phyloP scores from a whole-genome alignment of 1,140 invertebrate species.

The Paracyclopina nana region DNA sequence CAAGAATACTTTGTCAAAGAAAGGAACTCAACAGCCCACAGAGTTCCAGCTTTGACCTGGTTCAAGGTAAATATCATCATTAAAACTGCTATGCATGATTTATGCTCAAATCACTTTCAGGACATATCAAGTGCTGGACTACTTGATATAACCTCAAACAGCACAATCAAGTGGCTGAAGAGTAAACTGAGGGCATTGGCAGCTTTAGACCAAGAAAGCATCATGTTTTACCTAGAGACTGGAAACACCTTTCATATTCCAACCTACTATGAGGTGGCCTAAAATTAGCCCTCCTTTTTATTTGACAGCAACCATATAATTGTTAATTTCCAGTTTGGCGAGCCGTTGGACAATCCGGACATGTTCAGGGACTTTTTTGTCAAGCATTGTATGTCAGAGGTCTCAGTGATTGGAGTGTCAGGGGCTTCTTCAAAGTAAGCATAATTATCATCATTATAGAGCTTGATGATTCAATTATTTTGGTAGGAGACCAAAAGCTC shows the following conservation, averaged over 20 bases:
- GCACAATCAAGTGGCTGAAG: conserved; percentile 3
- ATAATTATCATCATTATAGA: background rate
- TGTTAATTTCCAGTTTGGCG: conserved; percentile 1
- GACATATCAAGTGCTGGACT: conserved; percentile 10
- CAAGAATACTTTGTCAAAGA: conserved; percentile 13
- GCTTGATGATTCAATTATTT: background rate
- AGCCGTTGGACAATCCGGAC: conserved; percentile 13
- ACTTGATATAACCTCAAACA: conserved; percentile 12
- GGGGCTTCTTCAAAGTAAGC: conserved; percentile 13
- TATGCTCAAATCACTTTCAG: background rate
- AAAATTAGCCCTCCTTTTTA: background rate
- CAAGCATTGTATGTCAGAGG: conserved; percentile 11
- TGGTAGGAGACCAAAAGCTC: conserved; percentile 14
- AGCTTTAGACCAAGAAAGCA: background rate
- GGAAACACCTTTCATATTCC: conserved; percentile 16
- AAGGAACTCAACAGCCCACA: conserved; percentile 9
- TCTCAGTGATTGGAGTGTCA: conserved; percentile 10
- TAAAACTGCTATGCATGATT: background rate
- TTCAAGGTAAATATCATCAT: conserved; percentile 2
- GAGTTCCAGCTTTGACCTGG: conserved; percentile 15
- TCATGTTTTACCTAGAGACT: conserved; percentile 12
- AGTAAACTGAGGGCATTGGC: background rate
- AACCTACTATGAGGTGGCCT: conserved; percentile 6
- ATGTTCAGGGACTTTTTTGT: conserved; percentile 12
- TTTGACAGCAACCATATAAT: background rate